These are phyloP conservation scores for Electrona antarctica DNA, from an alignment of 2,113 vertebrate species.

Conservation along the genomic window DNA sequence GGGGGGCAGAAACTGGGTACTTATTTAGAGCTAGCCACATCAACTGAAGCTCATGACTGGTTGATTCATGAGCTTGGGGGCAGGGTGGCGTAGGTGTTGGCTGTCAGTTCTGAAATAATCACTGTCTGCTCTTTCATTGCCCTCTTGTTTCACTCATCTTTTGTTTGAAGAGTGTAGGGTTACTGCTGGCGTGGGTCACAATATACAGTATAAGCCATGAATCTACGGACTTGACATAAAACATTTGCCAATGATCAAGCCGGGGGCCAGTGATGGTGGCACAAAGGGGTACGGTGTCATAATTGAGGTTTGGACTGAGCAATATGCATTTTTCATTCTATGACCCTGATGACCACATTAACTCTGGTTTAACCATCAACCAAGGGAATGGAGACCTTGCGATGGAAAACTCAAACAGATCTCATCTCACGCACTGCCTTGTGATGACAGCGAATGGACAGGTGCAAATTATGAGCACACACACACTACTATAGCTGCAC, in stretches of 20 bases:
- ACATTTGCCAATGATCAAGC: slow-evolving; percentile 41
- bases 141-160: slow-evolving; percentile 46
- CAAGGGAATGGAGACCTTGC: slow-evolving; percentile 8
- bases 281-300: slow-evolving; percentile 31
- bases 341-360: slow-evolving; percentile 16
- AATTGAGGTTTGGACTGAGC: slow-evolving; percentile 22
- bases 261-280: slow-evolving; percentile 14
- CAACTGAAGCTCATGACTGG: slow-evolving; percentile 27
- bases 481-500: neutral
- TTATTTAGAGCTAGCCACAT: slow-evolving; percentile 31
- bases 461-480: slow-evolving; percentile 32
- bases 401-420: slow-evolving; percentile 20
- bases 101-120: slow-evolving; percentile 51
- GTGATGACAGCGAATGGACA: slow-evolving; percentile 22
- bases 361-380: slow-evolving; percentile 47
- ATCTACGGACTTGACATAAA: slow-evolving; percentile 37
- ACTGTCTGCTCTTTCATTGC: slow-evolving; percentile 59
- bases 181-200: slow-evolving; percentile 46
- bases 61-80: slow-evolving; percentile 55
- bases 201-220: slow-evolving; percentile 1
- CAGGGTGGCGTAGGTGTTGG: slow-evolving; percentile 35
- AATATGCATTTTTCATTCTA: slow-evolving; percentile 20
- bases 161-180: slow-evolving; percentile 60
- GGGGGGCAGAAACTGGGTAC: slow-evolving; percentile 6
- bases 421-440: slow-evolving; percentile 13